Base-by-base conservation (phyloP, 2,113 vertebrate species). In the Xyrauchen texanus region DNA sequence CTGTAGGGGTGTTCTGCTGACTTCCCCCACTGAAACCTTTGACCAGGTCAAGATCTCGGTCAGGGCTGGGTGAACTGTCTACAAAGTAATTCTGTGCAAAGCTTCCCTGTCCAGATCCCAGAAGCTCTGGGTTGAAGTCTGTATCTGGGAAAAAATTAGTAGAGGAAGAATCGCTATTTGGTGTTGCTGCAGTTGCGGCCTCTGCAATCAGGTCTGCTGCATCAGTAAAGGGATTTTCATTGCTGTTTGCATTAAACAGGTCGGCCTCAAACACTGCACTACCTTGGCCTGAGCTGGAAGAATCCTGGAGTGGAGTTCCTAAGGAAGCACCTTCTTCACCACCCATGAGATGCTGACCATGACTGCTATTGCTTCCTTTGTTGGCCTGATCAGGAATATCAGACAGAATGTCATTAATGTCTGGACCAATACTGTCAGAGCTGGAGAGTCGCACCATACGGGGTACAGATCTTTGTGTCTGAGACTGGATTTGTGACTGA, bases 211-310 rank as follows among this genome's bases (percentile, higher is more conserved):
- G 91, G 82, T 99, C 97, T 0, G 95, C 98, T 0, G 97, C 93
- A 78, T 99, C 97, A 0, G 97, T 93, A 80, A 97, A 99, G 0
- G 96, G 95, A 81, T 97, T 99, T 89, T 98, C 96, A 0, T 95
- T 95, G 71, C 93, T 95, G 90, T 94, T 96, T 44, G 94, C 90
- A 79, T 96, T 97, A 85, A 99, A 99, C 67, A 99, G 95, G 83
- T 99, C 98, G 0, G 96, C 93, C 85, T 98, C 98, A 89, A 98
- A 99, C 61, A 98, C 95, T 45, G 96, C 92, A 76, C 96, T 98
- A 76, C 96, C 98, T 88, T 98, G 97, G 51, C 96, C 96, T 46
- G 97, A 99, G 87, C 96, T 98, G 12, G 97, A 98, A 8, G 98
- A 98, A 90, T 99, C 97, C 63, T 96, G 93, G n/a, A 97, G 93